Conservation (phyloP, 2,797 vertebrate species). For the Pseudochirops corinnae region DNA sequence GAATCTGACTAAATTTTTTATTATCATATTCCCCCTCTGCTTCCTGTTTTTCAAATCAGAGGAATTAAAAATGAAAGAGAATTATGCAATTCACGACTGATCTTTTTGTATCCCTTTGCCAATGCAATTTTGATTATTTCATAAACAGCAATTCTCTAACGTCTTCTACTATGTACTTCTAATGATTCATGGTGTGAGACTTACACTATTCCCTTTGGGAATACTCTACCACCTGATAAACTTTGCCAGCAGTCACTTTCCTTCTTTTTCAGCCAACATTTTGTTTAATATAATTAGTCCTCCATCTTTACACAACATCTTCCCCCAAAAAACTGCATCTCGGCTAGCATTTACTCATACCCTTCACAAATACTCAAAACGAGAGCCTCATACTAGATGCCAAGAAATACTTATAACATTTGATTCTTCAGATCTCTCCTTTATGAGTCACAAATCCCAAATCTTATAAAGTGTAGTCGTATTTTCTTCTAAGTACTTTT, state of each 20-base stretch:
- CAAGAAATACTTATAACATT: constrained; percentile 50
- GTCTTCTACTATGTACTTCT: constrained; percentile 31
- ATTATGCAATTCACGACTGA: constrained; percentile 52
- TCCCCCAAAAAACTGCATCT: constrained; percentile 42
- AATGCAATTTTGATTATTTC: constrained; percentile 61
- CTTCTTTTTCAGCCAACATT: constrained; percentile 68
- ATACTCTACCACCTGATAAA: constrained; percentile 50
- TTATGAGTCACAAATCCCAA: constrained; percentile 42
- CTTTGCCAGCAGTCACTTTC: constrained; percentile 68
- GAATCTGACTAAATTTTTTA: constrained; percentile 62
- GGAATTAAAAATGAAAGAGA: constrained; percentile 72
- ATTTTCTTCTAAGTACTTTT: neutral
- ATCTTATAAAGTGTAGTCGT: neutral
- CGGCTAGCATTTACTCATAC: constrained; percentile 24
- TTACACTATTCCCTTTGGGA: constrained; percentile 62
- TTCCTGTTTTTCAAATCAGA: constrained; percentile 61
- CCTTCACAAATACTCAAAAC: constrained; percentile 45
- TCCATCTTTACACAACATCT: constrained; percentile 53
- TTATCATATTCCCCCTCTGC: constrained; percentile 45
- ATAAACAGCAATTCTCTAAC: constrained; percentile 55
- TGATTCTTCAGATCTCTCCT: constrained; percentile 25
- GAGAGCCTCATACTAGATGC: constrained; percentile 14
- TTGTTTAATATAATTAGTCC: constrained; percentile 75
- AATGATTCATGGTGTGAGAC: constrained; percentile 49
- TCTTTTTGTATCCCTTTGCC: constrained; percentile 64